Evolutionary conservation across 64 coral and sea anemone genomes (phyloP), one percentile per base, ranked within the genome.

Genomic region (Montipora sp.): DNA sequence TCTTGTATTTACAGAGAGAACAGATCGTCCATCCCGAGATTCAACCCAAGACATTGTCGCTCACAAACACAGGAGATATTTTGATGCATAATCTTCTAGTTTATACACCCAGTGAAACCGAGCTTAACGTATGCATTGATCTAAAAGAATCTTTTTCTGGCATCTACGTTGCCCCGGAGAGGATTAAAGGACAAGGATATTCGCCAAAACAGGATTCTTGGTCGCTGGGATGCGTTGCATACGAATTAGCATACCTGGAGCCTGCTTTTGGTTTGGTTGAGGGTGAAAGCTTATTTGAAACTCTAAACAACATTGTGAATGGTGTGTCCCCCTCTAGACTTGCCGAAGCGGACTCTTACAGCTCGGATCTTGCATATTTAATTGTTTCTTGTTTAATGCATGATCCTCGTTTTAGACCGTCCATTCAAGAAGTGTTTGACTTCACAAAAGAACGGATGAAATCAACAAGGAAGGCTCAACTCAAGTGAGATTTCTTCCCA

Each of bases 91-190:
- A 93, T 87, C 65, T 96, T 4, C 50, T 96, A 14, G 93, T 93
- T 88, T 75, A 88, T 47, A 88, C 83, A 45, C 88, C 89, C 6
- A 87, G 82, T 71, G 93, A 95, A 24, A 65, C 90, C 0, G 89
- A 95, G 51, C 73, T 92, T 3, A 81, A 93, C 65, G 73, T 92
- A 55, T 88, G 95, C 70, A 72, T 92, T 4, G 75, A 92, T 75
- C 68, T 80, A 60, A 80, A 87, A 15, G 80, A 85, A 15, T 75
- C 82, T 13, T 93, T 93, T 19, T 77, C 80, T 21, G 95, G 95
- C 0, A 89, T 96, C 14, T 96, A 93, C 53, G 91, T 93, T 61
- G 91, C 95, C 10, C 95, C 95, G 15, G 95, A 96, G 68, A 90
- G 87, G 20, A 96, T 96, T 46, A 87, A 78, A 20, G 95, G 95